phyloP scores from a whole-genome alignment of 1,140 invertebrate species.

The Drosophila rhopaloa region DNA sequence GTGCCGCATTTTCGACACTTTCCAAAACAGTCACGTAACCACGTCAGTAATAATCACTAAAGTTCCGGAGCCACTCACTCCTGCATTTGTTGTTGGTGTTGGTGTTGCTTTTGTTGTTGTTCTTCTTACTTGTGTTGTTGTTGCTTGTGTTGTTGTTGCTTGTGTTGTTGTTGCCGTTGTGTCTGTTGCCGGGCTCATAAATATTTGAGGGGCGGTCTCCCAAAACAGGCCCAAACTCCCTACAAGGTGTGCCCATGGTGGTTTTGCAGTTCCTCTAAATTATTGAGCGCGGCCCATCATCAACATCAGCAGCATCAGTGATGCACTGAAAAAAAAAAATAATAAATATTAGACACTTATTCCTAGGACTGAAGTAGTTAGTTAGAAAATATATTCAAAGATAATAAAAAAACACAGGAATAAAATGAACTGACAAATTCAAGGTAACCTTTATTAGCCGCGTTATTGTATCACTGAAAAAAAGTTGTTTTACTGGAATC shows the following conservation, averaged over 20 bases:
- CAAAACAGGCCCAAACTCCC: slow-evolving; percentile 47
- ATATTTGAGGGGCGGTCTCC: slow-evolving; percentile 62
- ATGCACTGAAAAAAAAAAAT: background rate
- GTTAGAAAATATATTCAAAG: too few species aligned
- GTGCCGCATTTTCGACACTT: slow-evolving; percentile 84
- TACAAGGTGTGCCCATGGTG: slow-evolving; percentile 58
- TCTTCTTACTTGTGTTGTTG: slow-evolving; percentile 4
- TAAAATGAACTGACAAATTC: too few species aligned
- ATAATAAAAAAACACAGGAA: too few species aligned
- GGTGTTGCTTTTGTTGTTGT: slow-evolving; percentile 7
- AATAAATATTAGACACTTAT: background rate
- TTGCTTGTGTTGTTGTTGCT: slow-evolving; percentile 6
- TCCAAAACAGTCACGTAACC: slow-evolving; percentile 84
- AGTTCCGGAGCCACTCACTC: slow-evolving; percentile 64
- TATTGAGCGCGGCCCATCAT: slow-evolving; percentile 74
- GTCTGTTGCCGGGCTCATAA: slow-evolving; percentile 55
- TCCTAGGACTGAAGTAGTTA: too few species aligned
- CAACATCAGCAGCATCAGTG: slow-evolving; percentile 28
- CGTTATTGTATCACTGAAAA: too few species aligned
- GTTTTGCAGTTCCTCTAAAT: slow-evolving; percentile 74
- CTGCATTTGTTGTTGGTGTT: slow-evolving; percentile 22
- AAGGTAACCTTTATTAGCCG: too few species aligned
- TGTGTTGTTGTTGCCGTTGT: slow-evolving; percentile 18
- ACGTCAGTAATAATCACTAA: slow-evolving; percentile 84
- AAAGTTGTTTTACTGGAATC: too few species aligned